A percentile compares a stretch with the other conserved stretches of the same genome.
Evolutionary conservation across 2,113 vertebrate species (phyloP).

Genomic region (Psittacula cyanocephala): DNA sequence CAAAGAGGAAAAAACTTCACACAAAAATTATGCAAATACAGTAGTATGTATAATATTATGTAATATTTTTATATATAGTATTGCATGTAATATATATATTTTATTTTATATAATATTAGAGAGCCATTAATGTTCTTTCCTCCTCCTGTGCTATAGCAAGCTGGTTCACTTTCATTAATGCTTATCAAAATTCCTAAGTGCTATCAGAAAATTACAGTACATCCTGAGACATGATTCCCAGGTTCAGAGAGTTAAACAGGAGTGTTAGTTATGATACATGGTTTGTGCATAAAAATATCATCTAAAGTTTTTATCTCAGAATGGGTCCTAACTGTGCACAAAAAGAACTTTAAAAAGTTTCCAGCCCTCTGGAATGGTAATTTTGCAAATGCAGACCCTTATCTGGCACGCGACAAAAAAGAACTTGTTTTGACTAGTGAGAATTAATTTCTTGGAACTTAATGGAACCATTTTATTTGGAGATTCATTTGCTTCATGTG

Average conservation of each 20-base stretch:
- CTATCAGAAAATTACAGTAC: not conserved
- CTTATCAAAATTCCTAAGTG: not conserved
- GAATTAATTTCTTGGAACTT: not conserved
- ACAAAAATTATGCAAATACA: not conserved
- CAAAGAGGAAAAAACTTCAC: not conserved
- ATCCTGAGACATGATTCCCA: not conserved
- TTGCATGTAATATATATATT: not conserved
- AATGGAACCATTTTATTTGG: not conserved
- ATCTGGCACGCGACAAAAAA: not conserved
- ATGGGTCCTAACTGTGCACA: not conserved
- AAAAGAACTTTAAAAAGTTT: not conserved
- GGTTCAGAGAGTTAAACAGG: not conserved
- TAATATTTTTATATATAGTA: not conserved
- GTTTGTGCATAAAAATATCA: not conserved
- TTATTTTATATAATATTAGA: not conserved
- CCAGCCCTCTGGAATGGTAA: not conserved
- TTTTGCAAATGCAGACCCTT: not conserved
- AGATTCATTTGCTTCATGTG: not conserved
- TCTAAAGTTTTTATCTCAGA: not conserved
- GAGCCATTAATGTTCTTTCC: not conserved
- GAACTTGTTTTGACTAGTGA: not conserved
- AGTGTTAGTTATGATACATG: not conserved
- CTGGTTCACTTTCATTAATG: not conserved
- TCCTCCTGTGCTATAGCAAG: not conserved
- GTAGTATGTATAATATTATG: not conserved